phyloP scores from a whole-genome alignment of 2,888 invertebrate genomes.

The Dexiosoma caninum region DNA sequence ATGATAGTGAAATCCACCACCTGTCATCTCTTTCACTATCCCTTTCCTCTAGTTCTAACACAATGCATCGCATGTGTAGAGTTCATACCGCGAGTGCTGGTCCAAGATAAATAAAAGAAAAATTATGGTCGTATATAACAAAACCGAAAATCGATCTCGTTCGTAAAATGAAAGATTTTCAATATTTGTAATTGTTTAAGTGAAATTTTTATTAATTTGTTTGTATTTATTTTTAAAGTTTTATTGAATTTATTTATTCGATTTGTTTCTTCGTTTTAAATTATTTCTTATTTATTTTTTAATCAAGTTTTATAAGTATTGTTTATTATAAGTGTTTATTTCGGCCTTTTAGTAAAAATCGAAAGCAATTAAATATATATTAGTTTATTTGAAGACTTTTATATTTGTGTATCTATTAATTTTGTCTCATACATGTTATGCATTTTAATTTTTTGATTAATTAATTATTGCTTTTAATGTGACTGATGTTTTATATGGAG shows the following conservation, averaged over 20 bases:
- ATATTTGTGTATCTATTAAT: conserved; percentile 12
- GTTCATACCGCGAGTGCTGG: no score
- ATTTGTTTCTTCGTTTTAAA: conserved; percentile 22
- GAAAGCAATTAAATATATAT: conserved; percentile 56
- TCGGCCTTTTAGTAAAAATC: conserved; percentile 54
- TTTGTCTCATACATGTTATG: conserved; percentile 5
- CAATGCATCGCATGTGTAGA: no score
- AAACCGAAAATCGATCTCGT: no score
- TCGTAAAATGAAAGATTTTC: neutral
- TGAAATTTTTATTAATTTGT: conserved; percentile 55
- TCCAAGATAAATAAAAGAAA: no score
- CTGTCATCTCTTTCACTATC: no score
- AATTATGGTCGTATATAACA: no score
- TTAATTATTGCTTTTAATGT: conserved; percentile 24
- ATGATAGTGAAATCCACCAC: no score
- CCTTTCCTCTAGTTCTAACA: no score
- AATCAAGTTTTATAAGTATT: conserved; percentile 24
- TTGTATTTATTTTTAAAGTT: conserved; percentile 6
- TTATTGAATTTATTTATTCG: conserved; percentile 31
- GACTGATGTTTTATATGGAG: neutral
- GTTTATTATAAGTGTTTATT: conserved; percentile 22
- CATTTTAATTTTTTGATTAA: conserved; percentile 8
- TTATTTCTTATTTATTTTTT: conserved; percentile 19
- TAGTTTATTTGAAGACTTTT: conserved; percentile 30
- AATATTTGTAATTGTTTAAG: conserved; percentile 40